Percentiles rank a stretch among this genome's conserved stretches.
phyloP scores from a whole-genome alignment of 2,888 invertebrate genomes.

The Antitype chi region DNA sequence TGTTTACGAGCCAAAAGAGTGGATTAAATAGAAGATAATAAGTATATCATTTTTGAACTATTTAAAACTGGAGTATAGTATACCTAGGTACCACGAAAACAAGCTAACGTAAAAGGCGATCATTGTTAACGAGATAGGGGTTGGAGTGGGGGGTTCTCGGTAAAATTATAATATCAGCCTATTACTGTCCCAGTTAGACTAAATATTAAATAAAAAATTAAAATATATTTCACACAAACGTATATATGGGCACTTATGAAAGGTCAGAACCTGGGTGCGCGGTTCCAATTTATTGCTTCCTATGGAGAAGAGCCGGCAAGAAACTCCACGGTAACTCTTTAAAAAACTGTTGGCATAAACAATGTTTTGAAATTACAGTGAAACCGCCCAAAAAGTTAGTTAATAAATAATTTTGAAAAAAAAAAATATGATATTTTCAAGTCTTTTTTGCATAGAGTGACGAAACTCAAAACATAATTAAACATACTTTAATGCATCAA shows the following conservation, averaged over 20 bases:
- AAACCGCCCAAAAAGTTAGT: too few relatives aligned
- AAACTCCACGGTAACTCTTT: too few relatives aligned
- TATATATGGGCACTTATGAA: neutral
- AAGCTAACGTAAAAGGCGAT: neutral
- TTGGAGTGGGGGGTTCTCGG: neutral
- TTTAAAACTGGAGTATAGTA: neutral
- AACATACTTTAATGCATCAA: too few relatives aligned
- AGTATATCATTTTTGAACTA: slow-evolving; percentile 12
- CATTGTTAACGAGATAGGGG: neutral
- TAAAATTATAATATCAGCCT: neutral
- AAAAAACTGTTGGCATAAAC: too few relatives aligned
- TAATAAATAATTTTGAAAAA: too few relatives aligned
- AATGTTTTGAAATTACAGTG: neutral
- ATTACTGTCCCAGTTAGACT: neutral
- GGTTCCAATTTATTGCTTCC: neutral
- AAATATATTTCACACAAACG: neutral
- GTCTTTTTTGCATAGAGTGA: too few relatives aligned
- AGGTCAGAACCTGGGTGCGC: too few relatives aligned
- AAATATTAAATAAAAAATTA: neutral
- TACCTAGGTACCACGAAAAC: neutral
- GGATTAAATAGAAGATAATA: slow-evolving; percentile 19
- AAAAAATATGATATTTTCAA: too few relatives aligned
- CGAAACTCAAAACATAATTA: too few relatives aligned
- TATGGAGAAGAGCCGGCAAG: neutral
- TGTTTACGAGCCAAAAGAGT: slow-evolving; percentile 32